Percentiles rank a stretch among this genome's conserved stretches.
Conservation (phyloP, 2,888 invertebrate genomes). For the Caenorhabditis plicata region DNA sequence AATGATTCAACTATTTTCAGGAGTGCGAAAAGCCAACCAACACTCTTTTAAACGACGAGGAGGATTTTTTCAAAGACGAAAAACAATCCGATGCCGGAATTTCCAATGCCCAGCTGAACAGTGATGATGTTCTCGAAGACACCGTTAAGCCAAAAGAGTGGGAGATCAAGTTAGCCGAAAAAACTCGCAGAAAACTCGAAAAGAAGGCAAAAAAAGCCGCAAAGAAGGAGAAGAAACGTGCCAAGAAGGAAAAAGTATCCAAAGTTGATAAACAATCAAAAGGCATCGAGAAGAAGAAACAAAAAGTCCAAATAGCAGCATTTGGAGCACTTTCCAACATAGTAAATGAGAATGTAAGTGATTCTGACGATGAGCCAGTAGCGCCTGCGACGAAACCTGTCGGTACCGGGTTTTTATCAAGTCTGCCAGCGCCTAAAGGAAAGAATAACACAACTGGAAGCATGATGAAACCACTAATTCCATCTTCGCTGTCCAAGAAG, state of each 20-base stretch:
- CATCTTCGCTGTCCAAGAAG: constrained; percentile 12
- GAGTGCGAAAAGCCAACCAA: no score
- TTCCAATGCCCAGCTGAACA: neutral
- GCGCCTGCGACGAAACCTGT: constrained; percentile 7
- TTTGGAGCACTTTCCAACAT: constrained; percentile 27
- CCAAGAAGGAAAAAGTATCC: constrained; percentile 8
- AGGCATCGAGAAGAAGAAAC: neutral
- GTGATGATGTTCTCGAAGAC: constrained; percentile 47
- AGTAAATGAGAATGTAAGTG: constrained; percentile 6
- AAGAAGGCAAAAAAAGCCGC: constrained; percentile 33
- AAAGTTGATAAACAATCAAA: constrained; percentile 8
- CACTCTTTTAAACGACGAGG: no score
- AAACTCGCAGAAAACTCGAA: constrained; percentile 27
- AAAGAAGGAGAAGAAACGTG: constrained; percentile 26
- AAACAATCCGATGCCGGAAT: neutral
- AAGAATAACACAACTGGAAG: constrained; percentile 15
- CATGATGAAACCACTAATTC: constrained; percentile 6
- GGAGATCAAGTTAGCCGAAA: constrained; percentile 47
- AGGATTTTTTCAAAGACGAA: no score
- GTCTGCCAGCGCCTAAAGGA: constrained; percentile 25
- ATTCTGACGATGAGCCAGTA: constrained; percentile 17
- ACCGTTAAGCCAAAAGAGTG: constrained; percentile 49
- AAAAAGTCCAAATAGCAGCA: constrained; percentile 31
- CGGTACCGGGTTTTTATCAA: constrained; percentile 6
- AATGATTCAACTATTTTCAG: no score